These are phyloP conservation scores for Lepidurus arcticus DNA, from an alignment of 1,140 invertebrate species.

Conservation along the genomic window DNA sequence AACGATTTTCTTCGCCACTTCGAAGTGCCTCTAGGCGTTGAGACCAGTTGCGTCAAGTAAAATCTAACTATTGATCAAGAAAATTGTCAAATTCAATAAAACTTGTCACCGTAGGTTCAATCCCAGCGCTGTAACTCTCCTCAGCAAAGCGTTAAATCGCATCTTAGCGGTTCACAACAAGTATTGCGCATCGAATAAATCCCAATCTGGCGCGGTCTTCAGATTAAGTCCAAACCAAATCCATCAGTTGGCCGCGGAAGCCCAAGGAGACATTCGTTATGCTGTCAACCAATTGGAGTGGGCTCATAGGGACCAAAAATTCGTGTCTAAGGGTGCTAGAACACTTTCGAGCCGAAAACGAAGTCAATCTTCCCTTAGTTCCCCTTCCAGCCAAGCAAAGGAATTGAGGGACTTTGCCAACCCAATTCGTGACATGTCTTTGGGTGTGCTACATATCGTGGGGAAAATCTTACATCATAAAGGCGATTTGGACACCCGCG, in stretches of 20 bases:
- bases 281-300: conserved; percentile 12
- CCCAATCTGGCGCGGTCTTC: not conserved
- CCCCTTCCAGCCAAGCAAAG: not conserved
- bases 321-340: not conserved
- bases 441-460: not conserved
- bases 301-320: not conserved
- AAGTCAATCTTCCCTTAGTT: not conserved
- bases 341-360: not conserved
- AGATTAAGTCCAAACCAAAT: not conserved
- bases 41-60: not conserved
- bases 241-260: not conserved
- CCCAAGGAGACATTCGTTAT: not conserved
- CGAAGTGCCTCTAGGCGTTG: not conserved
- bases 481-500: not conserved
- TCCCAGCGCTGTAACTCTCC: not conserved
- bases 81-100: not conserved
- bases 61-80: not conserved
- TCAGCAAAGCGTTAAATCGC: not conserved
- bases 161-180: not conserved
- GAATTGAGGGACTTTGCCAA: not conserved
- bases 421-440: not conserved
- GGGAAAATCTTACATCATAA: not conserved
- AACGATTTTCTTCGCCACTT: conserved; percentile 6
- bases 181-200: not conserved
- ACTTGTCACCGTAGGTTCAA: not conserved